Evolutionary conservation across 2,888 invertebrate genomes (phyloP).

Genomic region (Graphium colonna): DNA sequence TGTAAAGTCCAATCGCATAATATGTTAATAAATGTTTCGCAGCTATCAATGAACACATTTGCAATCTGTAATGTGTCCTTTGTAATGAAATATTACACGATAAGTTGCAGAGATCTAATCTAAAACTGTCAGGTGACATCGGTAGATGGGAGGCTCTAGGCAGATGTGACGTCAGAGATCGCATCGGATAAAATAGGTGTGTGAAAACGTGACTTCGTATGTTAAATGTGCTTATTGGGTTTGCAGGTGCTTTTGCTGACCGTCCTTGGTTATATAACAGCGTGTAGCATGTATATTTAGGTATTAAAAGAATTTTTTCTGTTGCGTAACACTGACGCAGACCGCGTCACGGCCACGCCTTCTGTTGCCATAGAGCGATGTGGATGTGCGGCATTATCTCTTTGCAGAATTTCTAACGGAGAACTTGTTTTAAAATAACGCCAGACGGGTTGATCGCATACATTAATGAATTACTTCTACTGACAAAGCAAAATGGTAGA

Average conservation of each 20-base stretch:
- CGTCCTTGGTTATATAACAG: constrained; percentile 10
- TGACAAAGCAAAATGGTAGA: too few species aligned
- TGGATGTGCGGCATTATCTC: not conserved
- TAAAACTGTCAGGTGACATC: constrained; percentile 12
- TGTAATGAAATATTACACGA: not conserved
- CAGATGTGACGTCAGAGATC: constrained; percentile 10
- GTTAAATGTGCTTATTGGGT: constrained; percentile 12
- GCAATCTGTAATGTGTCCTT: not conserved
- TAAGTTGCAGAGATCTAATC: constrained; percentile 1
- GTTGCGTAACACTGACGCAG: constrained; percentile 48
- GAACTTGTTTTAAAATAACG: not conserved
- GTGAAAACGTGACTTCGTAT: constrained; percentile 19
- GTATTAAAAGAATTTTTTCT: constrained; percentile 34
- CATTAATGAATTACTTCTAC: too few species aligned
- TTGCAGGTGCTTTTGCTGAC: constrained; percentile 7
- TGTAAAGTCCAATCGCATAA: not conserved
- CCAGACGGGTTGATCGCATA: too few species aligned
- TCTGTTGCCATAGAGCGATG: constrained; percentile 48
- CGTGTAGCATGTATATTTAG: not conserved
- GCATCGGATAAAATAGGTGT: constrained; percentile 7
- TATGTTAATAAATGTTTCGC: not conserved
- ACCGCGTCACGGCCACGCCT: constrained; percentile 66
- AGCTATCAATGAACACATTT: not conserved
- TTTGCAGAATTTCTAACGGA: not conserved
- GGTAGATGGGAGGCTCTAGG: not conserved